Conservation (phyloP, 2,888 invertebrate genomes). For the Coelopa pilipes region DNA sequence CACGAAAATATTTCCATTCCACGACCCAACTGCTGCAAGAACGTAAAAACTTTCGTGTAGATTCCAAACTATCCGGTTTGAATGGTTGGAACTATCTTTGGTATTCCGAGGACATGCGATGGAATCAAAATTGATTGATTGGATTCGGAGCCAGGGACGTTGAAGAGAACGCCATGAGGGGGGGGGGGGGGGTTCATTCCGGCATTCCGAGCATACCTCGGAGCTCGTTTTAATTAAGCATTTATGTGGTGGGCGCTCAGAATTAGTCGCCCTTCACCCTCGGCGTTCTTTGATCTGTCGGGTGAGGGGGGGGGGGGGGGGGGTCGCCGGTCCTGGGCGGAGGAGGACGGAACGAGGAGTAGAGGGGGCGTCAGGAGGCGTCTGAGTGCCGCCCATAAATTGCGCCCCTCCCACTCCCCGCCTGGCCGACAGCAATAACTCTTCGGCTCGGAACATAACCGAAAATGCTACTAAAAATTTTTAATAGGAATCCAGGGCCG, state of each 20-base stretch:
- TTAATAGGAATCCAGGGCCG: constrained; percentile 31
- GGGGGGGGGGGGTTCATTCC: neutral
- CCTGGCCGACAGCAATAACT: constrained; percentile 11
- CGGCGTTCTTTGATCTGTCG: too few species aligned
- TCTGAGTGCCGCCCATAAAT: constrained; percentile 4
- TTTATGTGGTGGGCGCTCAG: constrained; percentile 21
- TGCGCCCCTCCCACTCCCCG: neutral
- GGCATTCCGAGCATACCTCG: too few species aligned
- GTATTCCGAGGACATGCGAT: too few species aligned
- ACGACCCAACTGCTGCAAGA: too few species aligned
- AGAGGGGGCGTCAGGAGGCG: neutral
- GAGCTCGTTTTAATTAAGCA: constrained; percentile 30
- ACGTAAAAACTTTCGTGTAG: too few species aligned
- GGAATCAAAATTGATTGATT: too few species aligned
- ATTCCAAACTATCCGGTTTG: too few species aligned
- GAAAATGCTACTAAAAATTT: constrained; percentile 26
- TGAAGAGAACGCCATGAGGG: neutral
- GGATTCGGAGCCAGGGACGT: too few species aligned
- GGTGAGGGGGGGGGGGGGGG: too few species aligned
- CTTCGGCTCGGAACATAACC: constrained; percentile 14
- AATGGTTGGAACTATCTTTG: too few species aligned
- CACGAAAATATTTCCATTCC: too few species aligned
- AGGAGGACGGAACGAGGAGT: neutral
- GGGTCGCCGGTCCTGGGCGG: neutral
- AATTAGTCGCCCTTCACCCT: neutral